Base-by-base conservation (phyloP, 2,797 vertebrate species). In the Liparis tanakae region DNA sequence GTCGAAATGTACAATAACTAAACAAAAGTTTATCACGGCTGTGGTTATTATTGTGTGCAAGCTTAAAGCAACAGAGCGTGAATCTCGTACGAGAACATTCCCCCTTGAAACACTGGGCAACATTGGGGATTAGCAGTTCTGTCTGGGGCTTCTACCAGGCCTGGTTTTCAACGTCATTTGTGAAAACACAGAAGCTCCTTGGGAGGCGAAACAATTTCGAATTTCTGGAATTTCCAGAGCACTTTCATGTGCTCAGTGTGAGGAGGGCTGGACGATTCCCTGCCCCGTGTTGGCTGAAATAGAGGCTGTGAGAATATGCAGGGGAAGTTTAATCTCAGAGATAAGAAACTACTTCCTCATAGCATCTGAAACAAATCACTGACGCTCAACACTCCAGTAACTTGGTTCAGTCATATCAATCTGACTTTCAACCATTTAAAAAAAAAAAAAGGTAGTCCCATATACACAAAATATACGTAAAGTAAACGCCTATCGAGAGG, bases 41-140 rank as follows among this genome's bases (percentile, higher is more conserved):
- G 64, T 53, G 80, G 78, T 80, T 84, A 80, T n/a, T n/a, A 93
- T 87, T 74, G 86, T 86, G 70, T 84, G 77, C 51, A 76, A 61
- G 80, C 86, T 93, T 90, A 92, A 81, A 82, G 86, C 87, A 87
- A 70, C 64, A 65, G 81, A 92, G 91, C 85, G 30, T 91, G 85
- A 91, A 91, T 67, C 80, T 90, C 67, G 74, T 18, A 63, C 70
- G 30, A 58, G 79, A 87, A 80, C 75, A 88, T 85, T 86, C 74
- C 78, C 78, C 81, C 44, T 69, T 73, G 78, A 91, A 93, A 87
- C 64, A 83, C 82, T 78, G 62, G 48, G 62, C 50, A 87, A 85
- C 89, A 83, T 83, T 68, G 87, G 81, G 86, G 90, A 91, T 92
- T 89, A 90, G 30, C 79, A 62, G 65, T 57, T 36, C 67, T 77